phyloP scores from a whole-genome alignment of 2,797 vertebrate genomes.

The Scleropages formosus region DNA sequence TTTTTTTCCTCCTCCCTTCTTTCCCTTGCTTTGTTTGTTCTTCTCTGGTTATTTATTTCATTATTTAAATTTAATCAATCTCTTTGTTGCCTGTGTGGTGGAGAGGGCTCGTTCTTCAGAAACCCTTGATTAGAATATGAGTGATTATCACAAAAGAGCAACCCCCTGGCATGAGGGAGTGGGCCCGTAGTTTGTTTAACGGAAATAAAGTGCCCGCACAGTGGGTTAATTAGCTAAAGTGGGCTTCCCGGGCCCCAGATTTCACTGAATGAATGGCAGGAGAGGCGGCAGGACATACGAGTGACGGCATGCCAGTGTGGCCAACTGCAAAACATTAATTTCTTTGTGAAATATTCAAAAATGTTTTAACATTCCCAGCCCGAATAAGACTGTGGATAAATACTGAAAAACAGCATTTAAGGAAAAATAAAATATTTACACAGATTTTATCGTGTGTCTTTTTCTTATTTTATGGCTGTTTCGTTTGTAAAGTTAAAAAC shows the following conservation, averaged over 20 bases:
- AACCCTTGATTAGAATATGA: conserved; percentile 52
- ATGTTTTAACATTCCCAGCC: no score
- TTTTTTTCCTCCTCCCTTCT: not conserved
- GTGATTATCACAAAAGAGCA: conserved; percentile 47
- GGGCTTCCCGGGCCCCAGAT: conserved; percentile 47
- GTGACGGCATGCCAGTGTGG: no score
- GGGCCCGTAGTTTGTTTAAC: conserved; percentile 44
- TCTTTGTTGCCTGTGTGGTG: conserved; percentile 44
- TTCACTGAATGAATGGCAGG: conserved; percentile 31
- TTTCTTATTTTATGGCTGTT: no score
- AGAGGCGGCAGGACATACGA: not conserved
- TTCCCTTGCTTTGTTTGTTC: conserved; percentile 24
- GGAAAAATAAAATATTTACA: no score
- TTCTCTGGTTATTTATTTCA: conserved; percentile 21
- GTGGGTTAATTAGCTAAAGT: conserved; percentile 56
- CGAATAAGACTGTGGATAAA: no score
- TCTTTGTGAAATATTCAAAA: no score
- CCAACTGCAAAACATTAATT: no score
- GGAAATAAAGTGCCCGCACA: conserved; percentile 42
- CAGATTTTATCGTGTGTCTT: no score
- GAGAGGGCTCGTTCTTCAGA: conserved; percentile 44
- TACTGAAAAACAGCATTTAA: no score
- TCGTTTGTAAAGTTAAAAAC: no score
- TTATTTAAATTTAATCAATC: conserved; percentile 38
- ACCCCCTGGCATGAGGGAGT: conserved; percentile 39